Evolutionary conservation across 2,888 invertebrate species (phyloP).

Genomic region (Cosmopolites sordidus): DNA sequence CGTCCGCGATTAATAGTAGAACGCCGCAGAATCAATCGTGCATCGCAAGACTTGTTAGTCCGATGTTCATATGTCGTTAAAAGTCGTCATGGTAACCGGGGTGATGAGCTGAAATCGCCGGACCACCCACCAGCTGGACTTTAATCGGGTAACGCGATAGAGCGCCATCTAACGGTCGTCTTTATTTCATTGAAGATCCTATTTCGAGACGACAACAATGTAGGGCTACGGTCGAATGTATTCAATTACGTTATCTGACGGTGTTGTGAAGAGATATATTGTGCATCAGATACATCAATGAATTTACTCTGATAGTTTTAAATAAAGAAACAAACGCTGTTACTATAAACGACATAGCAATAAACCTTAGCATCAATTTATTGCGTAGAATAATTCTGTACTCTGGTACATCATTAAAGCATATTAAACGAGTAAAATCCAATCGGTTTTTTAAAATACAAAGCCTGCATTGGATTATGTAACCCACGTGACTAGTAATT

Average conservation of each 20-base stretch:
- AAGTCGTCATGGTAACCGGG: conserved; percentile 35
- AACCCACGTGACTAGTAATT: no score
- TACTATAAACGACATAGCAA: no score
- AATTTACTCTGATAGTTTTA: no score
- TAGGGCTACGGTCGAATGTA: background rate
- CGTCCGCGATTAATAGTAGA: conserved; percentile 29
- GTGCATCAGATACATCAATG: no score
- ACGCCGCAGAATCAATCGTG: conserved; percentile 39
- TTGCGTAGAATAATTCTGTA: no score
- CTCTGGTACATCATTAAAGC: no score
- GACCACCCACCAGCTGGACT: conserved; percentile 36
- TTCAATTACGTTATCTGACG: background rate
- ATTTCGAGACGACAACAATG: conserved; percentile 5
- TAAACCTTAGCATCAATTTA: no score
- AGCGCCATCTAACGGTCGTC: conserved; percentile 5
- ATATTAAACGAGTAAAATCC: no score
- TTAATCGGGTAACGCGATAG: conserved; percentile 2
- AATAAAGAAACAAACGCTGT: no score
- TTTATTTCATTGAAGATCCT: conserved; percentile 1
- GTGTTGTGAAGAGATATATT: no score
- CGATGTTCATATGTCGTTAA: conserved; percentile 40
- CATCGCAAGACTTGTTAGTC: conserved; percentile 39
- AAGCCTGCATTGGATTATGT: no score
- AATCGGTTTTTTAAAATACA: no score
- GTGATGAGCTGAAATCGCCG: conserved; percentile 35